Evolutionary conservation across 23 tunicate genomes (phyloP).

Genomic region (Styela plicata): DNA sequence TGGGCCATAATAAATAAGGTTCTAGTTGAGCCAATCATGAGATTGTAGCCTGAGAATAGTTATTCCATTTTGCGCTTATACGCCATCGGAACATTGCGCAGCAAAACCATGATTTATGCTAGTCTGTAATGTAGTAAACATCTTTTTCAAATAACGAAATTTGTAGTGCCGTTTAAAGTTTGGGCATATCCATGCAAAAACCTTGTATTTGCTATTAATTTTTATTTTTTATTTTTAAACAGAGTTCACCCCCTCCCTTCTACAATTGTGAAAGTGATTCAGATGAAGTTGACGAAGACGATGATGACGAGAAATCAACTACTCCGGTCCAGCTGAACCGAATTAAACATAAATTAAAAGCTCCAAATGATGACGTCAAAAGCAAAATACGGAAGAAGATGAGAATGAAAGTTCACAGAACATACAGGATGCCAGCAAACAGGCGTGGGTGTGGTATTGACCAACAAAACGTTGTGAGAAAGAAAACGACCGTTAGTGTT

Average conservation of each 20-base stretch:
- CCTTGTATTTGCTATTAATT: background rate
- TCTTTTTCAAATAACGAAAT: too few species aligned
- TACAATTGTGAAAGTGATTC: background rate
- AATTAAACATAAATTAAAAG: too few species aligned
- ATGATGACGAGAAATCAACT: background rate
- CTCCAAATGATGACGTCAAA: background rate
- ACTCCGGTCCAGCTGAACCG: background rate
- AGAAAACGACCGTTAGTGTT: background rate
- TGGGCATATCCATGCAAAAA: too few species aligned
- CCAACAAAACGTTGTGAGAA: background rate
- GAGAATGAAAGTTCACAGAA: background rate
- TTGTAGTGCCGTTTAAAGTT: too few species aligned
- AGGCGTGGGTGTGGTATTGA: background rate
- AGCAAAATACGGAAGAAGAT: background rate
- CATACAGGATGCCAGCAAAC: background rate
- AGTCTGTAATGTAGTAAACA: too few species aligned
- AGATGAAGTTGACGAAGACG: background rate
- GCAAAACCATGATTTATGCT: too few species aligned
- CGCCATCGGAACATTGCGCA: too few species aligned
- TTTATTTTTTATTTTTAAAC: too few species aligned
- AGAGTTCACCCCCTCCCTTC: background rate
- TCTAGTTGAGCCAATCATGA: too few species aligned
- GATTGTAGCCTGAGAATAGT: too few species aligned
- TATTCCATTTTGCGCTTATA: too few species aligned
- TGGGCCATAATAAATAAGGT: too few species aligned